Base-by-base conservation (phyloP, 2,113 vertebrate genomes). In the Triplophysa dalaica region DNA sequence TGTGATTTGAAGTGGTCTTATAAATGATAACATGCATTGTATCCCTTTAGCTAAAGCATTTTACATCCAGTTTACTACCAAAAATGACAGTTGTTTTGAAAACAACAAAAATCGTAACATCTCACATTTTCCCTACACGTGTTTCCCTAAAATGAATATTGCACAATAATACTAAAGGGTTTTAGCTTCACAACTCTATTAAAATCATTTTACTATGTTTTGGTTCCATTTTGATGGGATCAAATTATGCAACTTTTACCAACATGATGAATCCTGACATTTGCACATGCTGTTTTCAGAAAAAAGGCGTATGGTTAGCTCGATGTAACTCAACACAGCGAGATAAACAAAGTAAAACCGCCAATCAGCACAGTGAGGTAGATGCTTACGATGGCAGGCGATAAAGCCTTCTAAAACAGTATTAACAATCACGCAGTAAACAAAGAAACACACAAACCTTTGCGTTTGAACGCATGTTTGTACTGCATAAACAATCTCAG, bases 341-440 rank as follows among this genome's bases (percentile, higher is more conserved):
- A 65, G 83, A 86, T 84, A 89, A 90, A 86, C 86, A 85, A 86
- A 77, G 86, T 63, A 41, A 76, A 70, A 70, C 77, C 75, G 68
- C 65, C 82, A 76, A 87, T 81, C 84, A 86, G 54, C 69, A 90
- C 82, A 86, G 86, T 89, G 92, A 93, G 92, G 92, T 93, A 93
- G 91, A 91, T 85, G 90, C 82, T 82, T 86, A 82, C 79, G 66
- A 78, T 70, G 81, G 87, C 66, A 41, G 74, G 80, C 41, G 79
- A 86, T 89, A 90, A 90, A 92, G 87, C 89, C 90, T 88, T 88
- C 82, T 87, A 89, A 91, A 86, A 83, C 33, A 60, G 85, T 81
- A 86, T 60, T 41, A 76, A 69, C 50, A 79, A 70, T 84, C 10
- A 70, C 65, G 43, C 10, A 45, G 43, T 48, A 76, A 45, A 75